phyloP scores from a whole-genome alignment of 2,888 invertebrate species.

The Eupithecia abbreviata region DNA sequence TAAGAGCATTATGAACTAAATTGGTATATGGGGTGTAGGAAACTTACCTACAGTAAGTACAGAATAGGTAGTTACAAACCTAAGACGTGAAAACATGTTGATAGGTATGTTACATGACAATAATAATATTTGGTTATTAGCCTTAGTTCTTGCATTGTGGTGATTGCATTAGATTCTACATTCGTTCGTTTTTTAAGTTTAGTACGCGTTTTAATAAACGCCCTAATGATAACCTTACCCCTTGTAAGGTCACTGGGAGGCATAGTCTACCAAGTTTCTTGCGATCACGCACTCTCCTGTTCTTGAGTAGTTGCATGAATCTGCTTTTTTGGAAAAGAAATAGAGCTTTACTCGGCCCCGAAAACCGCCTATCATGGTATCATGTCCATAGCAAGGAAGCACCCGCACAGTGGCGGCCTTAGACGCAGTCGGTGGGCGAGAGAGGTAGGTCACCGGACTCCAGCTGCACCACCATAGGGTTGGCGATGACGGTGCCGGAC shows the following conservation, averaged over 20 bases:
- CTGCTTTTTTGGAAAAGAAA: neutral
- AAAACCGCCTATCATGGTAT: neutral
- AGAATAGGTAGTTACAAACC: neutral
- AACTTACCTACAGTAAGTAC: neutral
- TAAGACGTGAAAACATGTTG: neutral
- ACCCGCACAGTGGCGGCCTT: neutral
- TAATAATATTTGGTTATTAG: neutral
- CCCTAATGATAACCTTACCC: neutral
- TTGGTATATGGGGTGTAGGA: neutral
- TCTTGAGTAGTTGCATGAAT: neutral
- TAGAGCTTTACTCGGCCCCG: neutral
- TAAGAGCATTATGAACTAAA: slow-evolving; percentile 1
- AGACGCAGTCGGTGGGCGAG: slow-evolving; percentile 5
- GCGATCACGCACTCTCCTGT: neutral
- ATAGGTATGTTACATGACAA: neutral
- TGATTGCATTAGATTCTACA: neutral
- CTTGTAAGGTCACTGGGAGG: neutral
- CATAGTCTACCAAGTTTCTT: neutral
- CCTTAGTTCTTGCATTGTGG: neutral
- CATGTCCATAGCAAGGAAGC: neutral
- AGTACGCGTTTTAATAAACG: neutral
- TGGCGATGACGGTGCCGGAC: slow-evolving; percentile 61
- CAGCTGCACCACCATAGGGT: slow-evolving; percentile 66
- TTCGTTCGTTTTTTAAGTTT: neutral
- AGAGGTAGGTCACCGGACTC: slow-evolving; percentile 28